Evolutionary conservation across 1,140 invertebrate species (phyloP).

Genomic region (Aphaenogaster floridana): DNA sequence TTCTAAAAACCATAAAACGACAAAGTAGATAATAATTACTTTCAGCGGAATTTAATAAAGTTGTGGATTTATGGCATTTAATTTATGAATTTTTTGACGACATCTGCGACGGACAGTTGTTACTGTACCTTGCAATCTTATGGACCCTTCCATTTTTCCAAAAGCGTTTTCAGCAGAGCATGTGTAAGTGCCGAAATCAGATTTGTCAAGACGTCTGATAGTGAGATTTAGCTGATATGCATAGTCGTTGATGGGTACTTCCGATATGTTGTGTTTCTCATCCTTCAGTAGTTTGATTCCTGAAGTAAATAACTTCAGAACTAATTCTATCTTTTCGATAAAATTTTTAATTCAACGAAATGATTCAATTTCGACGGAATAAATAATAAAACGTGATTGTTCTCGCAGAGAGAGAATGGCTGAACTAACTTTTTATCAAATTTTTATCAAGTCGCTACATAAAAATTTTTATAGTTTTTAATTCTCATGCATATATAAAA

Average conservation of each 20-base stretch:
- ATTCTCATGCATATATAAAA: background rate
- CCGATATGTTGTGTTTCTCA: constrained; percentile 90
- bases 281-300: constrained; percentile 90
- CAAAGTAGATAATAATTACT: background rate
- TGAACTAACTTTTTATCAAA: background rate
- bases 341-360: constrained; percentile 2
- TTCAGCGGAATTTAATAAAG: background rate
- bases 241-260: constrained; percentile 90
- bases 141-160: constrained; percentile 90
- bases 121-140: constrained; percentile 91
- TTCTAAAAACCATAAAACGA: background rate
- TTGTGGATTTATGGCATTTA: background rate
- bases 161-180: constrained; percentile 92
- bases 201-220: constrained; percentile 90
- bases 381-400: constrained; percentile 6
- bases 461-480: constrained; percentile 17
- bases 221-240: constrained; percentile 92
- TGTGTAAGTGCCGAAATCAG: constrained; percentile 92
- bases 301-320: constrained; percentile 75
- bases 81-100: background rate
- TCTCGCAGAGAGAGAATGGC: background rate
- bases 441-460: background rate
- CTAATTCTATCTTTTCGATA: background rate
- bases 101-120: background rate
- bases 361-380: background rate